Evolutionary conservation across 2,113 vertebrate species (phyloP), one percentile per base, ranked within the genome.

Genomic region (Pseudolaguvia tuberculata): DNA sequence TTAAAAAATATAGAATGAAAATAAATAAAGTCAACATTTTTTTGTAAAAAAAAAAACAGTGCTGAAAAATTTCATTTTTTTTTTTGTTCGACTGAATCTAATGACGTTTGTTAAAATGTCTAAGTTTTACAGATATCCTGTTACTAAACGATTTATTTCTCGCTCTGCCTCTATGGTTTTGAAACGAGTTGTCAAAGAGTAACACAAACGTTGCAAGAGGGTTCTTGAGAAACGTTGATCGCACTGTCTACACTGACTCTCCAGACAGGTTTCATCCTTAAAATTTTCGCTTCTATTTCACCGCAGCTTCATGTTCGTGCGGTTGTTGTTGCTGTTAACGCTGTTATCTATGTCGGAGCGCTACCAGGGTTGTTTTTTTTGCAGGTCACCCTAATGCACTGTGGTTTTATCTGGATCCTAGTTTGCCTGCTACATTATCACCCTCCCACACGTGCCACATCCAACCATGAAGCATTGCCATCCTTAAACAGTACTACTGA

Each of bases 371-470:
- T n/a, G n/a, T n/a, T 35, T 35, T 17, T 55, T 70, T 23, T 56
- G 52, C 29, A 39, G 68, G 68, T 70, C n/a, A 17, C 20, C 2
- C n/a, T 70, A 23, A 23, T 13, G 14, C 68, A 12, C 68, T 56
- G 14, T 23, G 15, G 51, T 42, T 35, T 71, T 71, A 71, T 71
- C 69, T 56, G 13, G 12, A 45, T 27, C 53, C 23, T 2, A 39
- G 35, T 15, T 71, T 27, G 69, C 39, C 2, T 3, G 53, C 53
- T 23, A 5, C 17, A 45, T 71, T 57, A 71, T 71, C 69, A 58
- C 31, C 69, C 53, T 5, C 69, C 53, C 69, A 57, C 69, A 71
- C 69, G 0, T 21, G 39, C 35, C n/a, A 15, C 31, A 11, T 42
- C 20, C 21, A 27, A 23, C 35, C 29, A 1, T 23, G 5, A 57